A percentile compares a stretch with the other conserved stretches of the same genome.
Evolutionary conservation across 30 jellyfish, hydroid and myxozoan species (phyloP).

Genomic region (Sanderia malayensis): DNA sequence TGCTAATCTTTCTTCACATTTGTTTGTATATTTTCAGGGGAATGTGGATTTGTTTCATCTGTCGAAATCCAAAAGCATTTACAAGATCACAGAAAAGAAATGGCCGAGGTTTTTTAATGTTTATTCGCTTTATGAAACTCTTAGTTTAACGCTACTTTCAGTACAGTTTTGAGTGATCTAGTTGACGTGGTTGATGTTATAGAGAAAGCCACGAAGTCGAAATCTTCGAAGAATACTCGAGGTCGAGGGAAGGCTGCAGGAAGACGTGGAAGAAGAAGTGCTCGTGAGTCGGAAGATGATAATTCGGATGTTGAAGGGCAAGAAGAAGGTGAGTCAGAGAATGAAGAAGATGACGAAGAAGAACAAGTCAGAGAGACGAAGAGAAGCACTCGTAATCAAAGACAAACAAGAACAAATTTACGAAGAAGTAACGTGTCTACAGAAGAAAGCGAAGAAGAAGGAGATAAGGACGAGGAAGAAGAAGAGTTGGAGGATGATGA

Average conservation of each 20-base stretch:
- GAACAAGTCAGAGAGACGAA: neutral
- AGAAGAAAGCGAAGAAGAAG: conserved; percentile 59
- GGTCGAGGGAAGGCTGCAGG: neutral
- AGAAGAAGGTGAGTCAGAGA: conserved; percentile 4
- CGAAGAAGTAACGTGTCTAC: neutral
- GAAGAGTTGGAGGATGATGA: no score
- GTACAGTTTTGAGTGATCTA: no score
- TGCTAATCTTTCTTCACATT: no score
- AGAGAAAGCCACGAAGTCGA: neutral
- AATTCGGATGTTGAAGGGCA: conserved; percentile 15
- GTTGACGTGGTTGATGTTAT: no score
- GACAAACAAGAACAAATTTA: neutral
- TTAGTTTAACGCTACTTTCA: no score
- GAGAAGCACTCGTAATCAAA: conserved; percentile 20
- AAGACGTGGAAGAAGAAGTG: conserved; percentile 15
- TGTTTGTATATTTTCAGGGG: conserved; percentile 74
- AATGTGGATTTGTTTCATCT: conserved; percentile 86
- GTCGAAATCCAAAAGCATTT: conserved; percentile 81
- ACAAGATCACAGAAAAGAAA: conserved; percentile 21
- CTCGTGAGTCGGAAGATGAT: conserved; percentile 12
- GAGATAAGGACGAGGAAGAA: no score
- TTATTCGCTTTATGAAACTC: no score
- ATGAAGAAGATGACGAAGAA: conserved; percentile 32
- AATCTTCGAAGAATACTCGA: neutral
- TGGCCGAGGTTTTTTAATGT: no score